Base-by-base conservation (phyloP, 2,797 vertebrate genomes). In the Arctocebus calabarensis region DNA sequence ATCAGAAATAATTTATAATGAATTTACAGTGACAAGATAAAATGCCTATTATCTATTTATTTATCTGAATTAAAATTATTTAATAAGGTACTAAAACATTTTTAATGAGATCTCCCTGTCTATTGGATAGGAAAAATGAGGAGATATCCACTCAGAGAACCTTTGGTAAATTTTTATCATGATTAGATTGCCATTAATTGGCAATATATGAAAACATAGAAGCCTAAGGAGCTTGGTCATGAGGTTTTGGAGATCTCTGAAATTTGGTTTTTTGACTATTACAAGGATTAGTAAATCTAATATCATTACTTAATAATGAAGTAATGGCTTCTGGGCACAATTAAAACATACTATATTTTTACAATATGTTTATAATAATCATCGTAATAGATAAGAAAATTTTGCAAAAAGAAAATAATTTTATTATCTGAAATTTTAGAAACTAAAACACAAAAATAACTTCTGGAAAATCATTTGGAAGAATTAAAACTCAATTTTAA, bases 361-460 rank as follows among this genome's bases (percentile, higher is more conserved):
- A 85, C 37, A 83, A 27, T 40, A 84, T 55, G 17, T 48, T 94
- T 48, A 94, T 61, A n/a, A 22, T 14, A 16, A 87, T 86, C 34
- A 71, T 52, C 34, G 7, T 57, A 84, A 88, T 74, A 71, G 45
- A n/a, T 29, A 84, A 59, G 17, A 62, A 2, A 3, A 48, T 62
- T 52, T 88, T 40, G 2, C 43, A 37, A 48, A 57, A 59, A n/a
- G 1, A 52, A 64, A 55, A 23, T 62, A 1, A 77, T 75, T 90
- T 93, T 23, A 81, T 88, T 77, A 73, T 85, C n/a, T 86, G n/a
- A 94, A 97, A 78, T 71, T 88, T 78, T 86, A 71, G 32, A 91
- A 93, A 57, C 17, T 70, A 70, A 81, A 11, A 45, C 25, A 88
- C 43, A 9, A 14, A 71, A 88, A 70, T 75, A 84, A 94, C 16